Evolutionary conservation across 2,888 invertebrate genomes (phyloP).

Genomic region (Sarcophaga variegata): DNA sequence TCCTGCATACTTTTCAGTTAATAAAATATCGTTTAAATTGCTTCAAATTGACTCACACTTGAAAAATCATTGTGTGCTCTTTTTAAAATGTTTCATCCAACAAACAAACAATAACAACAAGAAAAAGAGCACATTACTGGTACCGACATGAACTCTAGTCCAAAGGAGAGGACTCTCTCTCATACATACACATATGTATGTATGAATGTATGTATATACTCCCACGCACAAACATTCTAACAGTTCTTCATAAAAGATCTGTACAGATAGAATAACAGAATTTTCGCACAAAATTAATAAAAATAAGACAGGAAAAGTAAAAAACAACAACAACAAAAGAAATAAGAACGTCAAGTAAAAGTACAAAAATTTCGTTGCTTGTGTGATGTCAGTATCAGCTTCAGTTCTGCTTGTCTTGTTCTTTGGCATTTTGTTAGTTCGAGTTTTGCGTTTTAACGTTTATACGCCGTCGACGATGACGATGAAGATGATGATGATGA

Average conservation of each 20-base stretch:
- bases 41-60: constrained; percentile 70
- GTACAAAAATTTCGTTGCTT: constrained; percentile 70
- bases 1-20: constrained; percentile 69
- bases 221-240: constrained; percentile 37
- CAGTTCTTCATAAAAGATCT: constrained; percentile 11
- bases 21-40: constrained; percentile 69
- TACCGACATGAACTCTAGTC: constrained; percentile 47
- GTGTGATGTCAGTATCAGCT: constrained; percentile 69
- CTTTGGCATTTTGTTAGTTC: constrained; percentile 78
- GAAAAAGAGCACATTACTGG: constrained; percentile 54
- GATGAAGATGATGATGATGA: constrained; percentile 44
- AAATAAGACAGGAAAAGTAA: constrained; percentile 47
- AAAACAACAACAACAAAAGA: constrained; percentile 40
- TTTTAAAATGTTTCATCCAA: constrained; percentile 42
- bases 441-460: constrained; percentile 76
- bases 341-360: constrained; percentile 37
- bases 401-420: constrained; percentile 77
- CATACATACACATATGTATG: constrained; percentile 8
- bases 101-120: constrained; percentile 35
- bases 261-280: constrained; percentile 22
- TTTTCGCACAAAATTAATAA: constrained; percentile 66
- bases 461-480: constrained; percentile 41
- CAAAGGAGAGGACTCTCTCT: background rate
- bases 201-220: background rate
- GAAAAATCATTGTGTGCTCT: constrained; percentile 55